phyloP scores from a whole-genome alignment of 2,888 invertebrate genomes.

The Drosophila aldrichi region DNA sequence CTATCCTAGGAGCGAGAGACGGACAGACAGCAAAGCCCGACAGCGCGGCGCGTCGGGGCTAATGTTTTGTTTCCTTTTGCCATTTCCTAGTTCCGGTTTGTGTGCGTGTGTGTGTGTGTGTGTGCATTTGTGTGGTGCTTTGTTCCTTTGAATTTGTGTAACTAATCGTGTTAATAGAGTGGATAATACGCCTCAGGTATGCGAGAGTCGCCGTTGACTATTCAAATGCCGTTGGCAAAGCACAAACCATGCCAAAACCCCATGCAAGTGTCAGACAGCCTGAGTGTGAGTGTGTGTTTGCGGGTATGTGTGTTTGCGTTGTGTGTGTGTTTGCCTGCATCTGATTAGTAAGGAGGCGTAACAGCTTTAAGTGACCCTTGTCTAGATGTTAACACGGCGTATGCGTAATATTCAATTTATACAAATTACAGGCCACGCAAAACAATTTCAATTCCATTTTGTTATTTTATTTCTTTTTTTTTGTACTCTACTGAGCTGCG shows the following conservation, averaged over 20 bases:
- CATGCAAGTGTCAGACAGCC: slow-evolving; percentile 57
- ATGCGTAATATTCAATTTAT: slow-evolving; percentile 73
- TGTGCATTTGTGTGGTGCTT: slow-evolving; percentile 39
- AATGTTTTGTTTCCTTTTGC: slow-evolving; percentile 77
- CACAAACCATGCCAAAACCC: slow-evolving; percentile 39
- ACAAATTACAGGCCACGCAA: slow-evolving; percentile 56
- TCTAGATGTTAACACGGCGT: slow-evolving; percentile 56
- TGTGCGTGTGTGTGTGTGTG: slow-evolving; percentile 19
- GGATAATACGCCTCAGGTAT: slow-evolving; percentile 81
- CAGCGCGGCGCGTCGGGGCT: slow-evolving; percentile 44
- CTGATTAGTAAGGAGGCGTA: slow-evolving; percentile 51
- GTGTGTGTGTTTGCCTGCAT: slow-evolving; percentile 27
- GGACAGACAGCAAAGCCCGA: slow-evolving; percentile 23
- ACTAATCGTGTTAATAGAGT: slow-evolving; percentile 82
- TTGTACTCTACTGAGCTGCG: slow-evolving; percentile 23
- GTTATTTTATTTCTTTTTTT: background rate
- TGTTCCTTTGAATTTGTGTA: slow-evolving; percentile 78
- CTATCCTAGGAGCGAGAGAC: slow-evolving; percentile 44
- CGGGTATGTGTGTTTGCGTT: background rate
- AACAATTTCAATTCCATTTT: slow-evolving; percentile 16
- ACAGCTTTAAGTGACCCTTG: slow-evolving; percentile 50
- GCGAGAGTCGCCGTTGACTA: slow-evolving; percentile 50
- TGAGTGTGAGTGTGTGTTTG: slow-evolving; percentile 12
- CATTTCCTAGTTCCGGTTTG: slow-evolving; percentile 67
- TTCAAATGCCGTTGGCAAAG: slow-evolving; percentile 59